phyloP scores from a whole-genome alignment of 64 coral and sea anemone species.

The Montipora cactus region DNA sequence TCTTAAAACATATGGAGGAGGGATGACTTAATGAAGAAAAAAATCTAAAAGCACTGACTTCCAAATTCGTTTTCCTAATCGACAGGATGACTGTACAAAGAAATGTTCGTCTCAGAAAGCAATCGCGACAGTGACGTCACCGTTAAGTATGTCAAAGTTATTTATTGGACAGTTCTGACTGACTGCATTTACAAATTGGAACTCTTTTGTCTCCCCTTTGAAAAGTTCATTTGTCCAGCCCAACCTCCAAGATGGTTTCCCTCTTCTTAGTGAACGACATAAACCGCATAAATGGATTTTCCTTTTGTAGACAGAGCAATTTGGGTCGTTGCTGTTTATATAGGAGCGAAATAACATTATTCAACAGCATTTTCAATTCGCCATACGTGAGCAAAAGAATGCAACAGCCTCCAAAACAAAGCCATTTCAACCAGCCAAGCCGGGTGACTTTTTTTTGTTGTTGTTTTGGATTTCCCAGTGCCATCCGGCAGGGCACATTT shows the following conservation, averaged over 20 bases:
- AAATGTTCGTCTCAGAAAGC: conserved; percentile 45
- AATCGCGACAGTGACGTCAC: not conserved
- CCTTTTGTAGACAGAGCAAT: not conserved
- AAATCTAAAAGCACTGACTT: conserved; percentile 3
- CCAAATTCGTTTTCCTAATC: conserved; percentile 53
- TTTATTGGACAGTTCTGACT: not conserved
- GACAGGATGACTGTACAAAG: conserved; percentile 34
- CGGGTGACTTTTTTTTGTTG: too few relatives aligned
- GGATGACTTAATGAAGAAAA: not conserved
- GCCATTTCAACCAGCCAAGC: too few relatives aligned
- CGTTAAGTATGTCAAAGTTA: conserved; percentile 37
- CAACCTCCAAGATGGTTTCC: not conserved
- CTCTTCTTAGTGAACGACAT: not conserved
- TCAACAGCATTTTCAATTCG: too few relatives aligned
- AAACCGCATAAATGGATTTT: not conserved
- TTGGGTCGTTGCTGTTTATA: too few relatives aligned
- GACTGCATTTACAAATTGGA: not conserved
- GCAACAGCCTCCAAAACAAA: too few relatives aligned
- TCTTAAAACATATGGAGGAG: not conserved
- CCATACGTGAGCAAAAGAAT: too few relatives aligned
- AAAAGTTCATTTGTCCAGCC: not conserved
- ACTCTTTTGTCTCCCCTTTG: not conserved
- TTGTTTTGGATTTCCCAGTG: too few relatives aligned
- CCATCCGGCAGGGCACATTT: too few relatives aligned
- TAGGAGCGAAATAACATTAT: too few relatives aligned